A percentile compares a stretch with the other conserved stretches of the same genome.
Evolutionary conservation across 2,888 invertebrate species (phyloP).

Genomic region (Parascotia fuliginaria): DNA sequence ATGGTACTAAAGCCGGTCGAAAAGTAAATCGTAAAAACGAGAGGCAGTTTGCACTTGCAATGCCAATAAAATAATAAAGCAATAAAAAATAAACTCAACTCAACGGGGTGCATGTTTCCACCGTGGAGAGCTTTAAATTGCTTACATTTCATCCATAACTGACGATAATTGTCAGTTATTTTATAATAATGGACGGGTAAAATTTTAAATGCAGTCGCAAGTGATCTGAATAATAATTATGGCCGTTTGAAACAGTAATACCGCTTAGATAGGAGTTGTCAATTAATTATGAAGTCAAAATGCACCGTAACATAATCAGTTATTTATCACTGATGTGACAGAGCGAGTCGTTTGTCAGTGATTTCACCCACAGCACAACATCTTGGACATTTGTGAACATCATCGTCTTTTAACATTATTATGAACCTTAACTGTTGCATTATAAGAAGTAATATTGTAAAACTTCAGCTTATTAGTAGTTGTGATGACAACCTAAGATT

Average conservation of each 20-base stretch:
- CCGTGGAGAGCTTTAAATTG: slow-evolving; percentile 63
- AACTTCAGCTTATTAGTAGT: slow-evolving; percentile 60
- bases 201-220: slow-evolving; percentile 61
- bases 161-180: slow-evolving; percentile 62
- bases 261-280: slow-evolving; percentile 73
- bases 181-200: slow-evolving; percentile 57
- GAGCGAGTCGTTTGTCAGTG: slow-evolving; percentile 80
- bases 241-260: slow-evolving; percentile 57
- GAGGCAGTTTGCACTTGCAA: slow-evolving; percentile 71
- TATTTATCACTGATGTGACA: slow-evolving; percentile 83
- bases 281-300: slow-evolving; percentile 82
- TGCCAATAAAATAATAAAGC: slow-evolving; percentile 78
- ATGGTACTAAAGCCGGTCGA: slow-evolving; percentile 64
- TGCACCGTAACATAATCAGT: slow-evolving; percentile 83
- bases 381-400: slow-evolving; percentile 74
- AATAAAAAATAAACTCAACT: slow-evolving; percentile 69
- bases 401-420: slow-evolving; percentile 43
- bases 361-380: slow-evolving; percentile 78
- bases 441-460: slow-evolving; percentile 60
- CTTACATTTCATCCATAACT: slow-evolving; percentile 62
- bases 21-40: slow-evolving; percentile 77
- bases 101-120: slow-evolving; percentile 64
- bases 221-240: slow-evolving; percentile 55
- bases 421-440: slow-evolving; percentile 58
- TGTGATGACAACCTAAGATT: slow-evolving; percentile 78